These are phyloP conservation scores for Rhizomys pruinosus DNA, from an alignment of 2,113 vertebrate genomes.

Conservation along the genomic window DNA sequence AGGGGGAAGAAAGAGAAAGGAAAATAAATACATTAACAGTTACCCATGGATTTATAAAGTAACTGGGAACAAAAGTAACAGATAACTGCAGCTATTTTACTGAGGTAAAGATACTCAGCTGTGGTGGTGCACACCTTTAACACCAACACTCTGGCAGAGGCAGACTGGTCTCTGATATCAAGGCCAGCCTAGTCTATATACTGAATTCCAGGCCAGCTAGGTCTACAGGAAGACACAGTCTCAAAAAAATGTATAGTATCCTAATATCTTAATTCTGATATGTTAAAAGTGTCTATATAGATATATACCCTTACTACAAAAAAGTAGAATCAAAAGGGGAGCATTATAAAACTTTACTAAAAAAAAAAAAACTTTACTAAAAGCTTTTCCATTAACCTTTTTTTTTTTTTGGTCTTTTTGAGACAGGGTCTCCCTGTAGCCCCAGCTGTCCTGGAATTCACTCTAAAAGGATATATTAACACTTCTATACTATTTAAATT, in stretches of 20 bases:
- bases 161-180: no score
- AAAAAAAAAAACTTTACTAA: background rate
- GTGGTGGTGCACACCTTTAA: no score
- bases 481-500: background rate
- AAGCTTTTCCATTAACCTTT: background rate
- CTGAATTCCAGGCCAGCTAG: no score
- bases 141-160: no score
- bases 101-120: background rate
- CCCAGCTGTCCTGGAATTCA: no score
- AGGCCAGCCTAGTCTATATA: no score
- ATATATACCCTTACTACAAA: background rate
- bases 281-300: background rate
- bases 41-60: background rate
- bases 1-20: no score
- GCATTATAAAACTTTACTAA: background rate
- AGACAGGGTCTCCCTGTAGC: no score
- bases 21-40: background rate
- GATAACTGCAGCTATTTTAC: background rate
- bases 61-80: background rate
- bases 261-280: no score
- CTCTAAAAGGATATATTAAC: background rate
- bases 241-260: background rate
- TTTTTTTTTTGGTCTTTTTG: no score
- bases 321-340: background rate
- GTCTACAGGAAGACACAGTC: no score